Base-by-base conservation (phyloP, 2,797 vertebrate genomes). In the Sebastes diaconus region DNA sequence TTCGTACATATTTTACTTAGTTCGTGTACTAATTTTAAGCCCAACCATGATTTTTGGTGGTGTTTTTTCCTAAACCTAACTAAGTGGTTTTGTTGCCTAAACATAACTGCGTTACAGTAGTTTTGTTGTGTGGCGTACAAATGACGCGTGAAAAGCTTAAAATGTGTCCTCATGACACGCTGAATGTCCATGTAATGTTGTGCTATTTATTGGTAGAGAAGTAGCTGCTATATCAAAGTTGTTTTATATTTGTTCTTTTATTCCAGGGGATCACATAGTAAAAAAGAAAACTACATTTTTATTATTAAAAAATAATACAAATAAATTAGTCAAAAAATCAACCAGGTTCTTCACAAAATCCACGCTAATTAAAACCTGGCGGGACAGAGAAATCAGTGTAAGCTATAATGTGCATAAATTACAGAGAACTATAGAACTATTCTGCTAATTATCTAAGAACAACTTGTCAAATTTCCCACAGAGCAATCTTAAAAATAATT, bases 401-500 rank as follows among this genome's bases (percentile, higher is more conserved):
- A 32, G 9, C 9, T 54, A 54, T 60, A 50, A 81, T 75, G 52
- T 52, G 30, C 22, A 59, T 36, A 70, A 69, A 72, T 83, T 73
- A 66, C 5, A 32, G 34, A 63, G 32, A 75, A 50, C 27, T 32
- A 52, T 2, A 12, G 0, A 32, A 70, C 12, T 10, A 34, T 24
- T 64, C 24, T 32, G 39, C 57, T 81, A 81, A 85, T 88, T 73
- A 75, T 69, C 18, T 24, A 59, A 85, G n/a, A 86, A 82, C 60
- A 74, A 71, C 59, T 11, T 81, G 70, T 79, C 50, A 69, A 68
- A 81, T 73, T 32, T 80, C 36, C 46, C 27, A 46, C 29, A 42
- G 68, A 80, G 22, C 8, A 50, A 46, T 42, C 32, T 22, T 39
- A 9, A 70, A 71, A 73, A 72, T 52, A 16, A 63, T 69, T 58